Base-by-base conservation (phyloP, 2,888 invertebrate species). In the Stomorhina lunata region DNA sequence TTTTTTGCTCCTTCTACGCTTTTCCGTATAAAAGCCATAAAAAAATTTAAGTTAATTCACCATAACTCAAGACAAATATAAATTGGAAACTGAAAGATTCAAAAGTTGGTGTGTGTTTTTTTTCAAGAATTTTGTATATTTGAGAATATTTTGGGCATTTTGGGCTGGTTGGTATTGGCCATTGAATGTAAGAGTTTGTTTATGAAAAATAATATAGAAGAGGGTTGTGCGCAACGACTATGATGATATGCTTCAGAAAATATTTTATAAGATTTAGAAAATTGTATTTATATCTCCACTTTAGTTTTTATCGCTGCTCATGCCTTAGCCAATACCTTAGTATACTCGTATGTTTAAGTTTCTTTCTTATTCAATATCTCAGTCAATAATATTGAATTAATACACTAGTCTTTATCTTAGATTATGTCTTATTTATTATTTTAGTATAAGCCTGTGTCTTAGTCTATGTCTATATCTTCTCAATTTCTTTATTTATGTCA, bases 21-120 rank as follows among this genome's bases (percentile, higher is more conserved):
- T 34, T 32, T 10, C 12, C 43, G 53, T 45, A 29, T 32, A 29
- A 17, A 17, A 4, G 40, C 43, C 81, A 71, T 50, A 71, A 29
- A 48, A 53, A 76, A 71, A 17, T 43, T 66, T 34, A 55, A 66
- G 61, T 73, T 73, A 78, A 81, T 81, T 73, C 57, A 55, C 77
- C 73, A 81, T 81, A 78, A 81, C 68, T 81, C 40, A 45, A 55
- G 34, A 25, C 45, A 34, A 78, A 27, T 27, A 12, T 3, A 7
- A 61, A 73, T 15, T 20, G n/a, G 17, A 63, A 32, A 40, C 2
- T 45, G 15, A 0, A 17, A 59, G 12, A 27, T 25, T 37, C 40
- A 17, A 7, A 27, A 32, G 25, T 1, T 15, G n/a, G 7, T 15
- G 15, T 61, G 72, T 40, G 50, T 20, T 40, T n/a, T n/a, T n/a